Percentiles rank a stretch among this genome's conserved stretches.
Conservation (phyloP, 1,140 invertebrate species). For the Episyrphus balteatus region DNA sequence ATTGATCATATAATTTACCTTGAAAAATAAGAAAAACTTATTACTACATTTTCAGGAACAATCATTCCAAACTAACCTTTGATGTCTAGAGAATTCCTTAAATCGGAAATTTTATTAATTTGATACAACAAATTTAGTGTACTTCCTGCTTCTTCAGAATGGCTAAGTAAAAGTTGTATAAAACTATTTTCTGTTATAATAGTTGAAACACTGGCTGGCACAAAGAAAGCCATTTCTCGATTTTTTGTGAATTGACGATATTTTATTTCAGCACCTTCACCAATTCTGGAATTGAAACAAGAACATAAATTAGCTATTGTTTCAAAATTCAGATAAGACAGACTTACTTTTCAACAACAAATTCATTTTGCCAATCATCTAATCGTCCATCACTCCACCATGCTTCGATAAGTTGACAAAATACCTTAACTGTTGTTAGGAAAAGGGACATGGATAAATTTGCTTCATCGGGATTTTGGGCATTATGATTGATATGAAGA, state of each 20-base stretch:
- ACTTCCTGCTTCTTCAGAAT: conserved; percentile 22
- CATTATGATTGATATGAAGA: conserved; percentile 6
- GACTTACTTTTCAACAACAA: conserved; percentile 16
- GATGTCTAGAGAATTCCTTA: conserved; percentile 10
- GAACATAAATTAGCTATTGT: background rate
- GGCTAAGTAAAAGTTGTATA: conserved; percentile 15
- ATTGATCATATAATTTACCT: conserved; percentile 11
- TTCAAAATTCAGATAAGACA: background rate
- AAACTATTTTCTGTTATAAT: conserved; percentile 11
- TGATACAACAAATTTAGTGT: conserved; percentile 24
- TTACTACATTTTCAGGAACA: too few species aligned
- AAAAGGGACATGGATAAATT: conserved; percentile 13
- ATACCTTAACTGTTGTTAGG: conserved; percentile 13
- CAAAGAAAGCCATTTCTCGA: conserved; percentile 10
- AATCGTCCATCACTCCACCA: conserved; percentile 26
- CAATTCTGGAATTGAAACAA: background rate
- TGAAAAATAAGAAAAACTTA: background rate
- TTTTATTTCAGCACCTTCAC: background rate
- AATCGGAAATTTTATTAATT: conserved; percentile 17
- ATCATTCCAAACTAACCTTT: too few species aligned
- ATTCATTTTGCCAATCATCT: conserved; percentile 23
- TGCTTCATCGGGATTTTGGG: conserved; percentile 1
- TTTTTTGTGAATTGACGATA: conserved; percentile 8
- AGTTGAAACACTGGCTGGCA: conserved; percentile 2
- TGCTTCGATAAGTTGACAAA: conserved; percentile 22